Evolutionary conservation across 2,888 invertebrate species (phyloP), one percentile per base, ranked within the genome.

Genomic region (Melolontha melolontha): DNA sequence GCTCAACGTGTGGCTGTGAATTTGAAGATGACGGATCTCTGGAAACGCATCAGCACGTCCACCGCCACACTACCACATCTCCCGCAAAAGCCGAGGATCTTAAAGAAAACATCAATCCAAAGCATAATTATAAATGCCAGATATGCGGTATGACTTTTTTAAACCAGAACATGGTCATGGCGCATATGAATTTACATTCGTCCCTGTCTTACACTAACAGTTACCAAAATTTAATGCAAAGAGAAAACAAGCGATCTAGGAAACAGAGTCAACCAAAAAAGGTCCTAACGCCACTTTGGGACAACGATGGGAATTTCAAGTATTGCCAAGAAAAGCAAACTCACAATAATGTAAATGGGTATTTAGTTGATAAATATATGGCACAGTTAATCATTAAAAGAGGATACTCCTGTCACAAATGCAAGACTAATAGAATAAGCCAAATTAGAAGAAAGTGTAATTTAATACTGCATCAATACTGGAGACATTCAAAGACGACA

Each of bases 241-340:
- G 73, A 72, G 75, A 74, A 73, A 71, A 68, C 75, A 79, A 79
- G 70, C 72, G 81, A 57, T 81, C 84, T 5, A 80, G 87, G 49
- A 87, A 87, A 75, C 87, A 87, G 74, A 84, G 83, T 27, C 82
- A 81, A 70, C 87, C 87, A 1, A 84, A 85, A 66, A 86, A 84
- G 74, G 79, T 86, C 10, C 79, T 82, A 17, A 75, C 82, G 69
- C 80, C 82, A 7, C 79, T 80, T 66, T 80, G 81, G 79, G 80
- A 82, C 68, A 75, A 76, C 29, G 80, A 80, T 39, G 81, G 81
- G 69, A 77, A 77, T 27, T 78, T 75, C 72, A 77, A 75, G 44
- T 71, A 81, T 68, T 75, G 79, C 64, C 78, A 80, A 70, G 74
- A 80, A 52, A 76, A 78, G 68, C 77, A 75, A 50, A 74, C 72